These are phyloP conservation scores for Cryptosula pallasiana DNA, from an alignment of 2,888 invertebrate species.

Conservation along the genomic window DNA sequence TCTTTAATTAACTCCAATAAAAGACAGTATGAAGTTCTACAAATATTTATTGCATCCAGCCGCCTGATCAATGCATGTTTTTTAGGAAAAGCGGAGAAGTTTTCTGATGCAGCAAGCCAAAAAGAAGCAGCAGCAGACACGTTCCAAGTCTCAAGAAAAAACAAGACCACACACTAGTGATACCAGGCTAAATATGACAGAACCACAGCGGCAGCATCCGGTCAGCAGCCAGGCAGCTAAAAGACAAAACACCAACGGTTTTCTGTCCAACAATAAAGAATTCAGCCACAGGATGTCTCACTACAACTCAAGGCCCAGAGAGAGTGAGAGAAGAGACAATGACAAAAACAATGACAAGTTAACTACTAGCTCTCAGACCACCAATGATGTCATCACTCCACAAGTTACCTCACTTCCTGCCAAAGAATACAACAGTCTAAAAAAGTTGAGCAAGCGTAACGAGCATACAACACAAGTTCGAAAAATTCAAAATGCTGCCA, in stretches of 20 bases:
- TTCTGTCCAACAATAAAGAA: not conserved
- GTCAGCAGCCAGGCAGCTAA: too few species aligned
- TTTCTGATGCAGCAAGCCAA: not conserved
- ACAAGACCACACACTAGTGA: not conserved
- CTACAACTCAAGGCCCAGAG: not conserved
- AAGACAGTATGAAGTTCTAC: too few species aligned
- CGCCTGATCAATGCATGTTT: too few species aligned
- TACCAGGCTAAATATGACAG: too few species aligned
- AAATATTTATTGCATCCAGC: too few species aligned
- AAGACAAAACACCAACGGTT: not conserved
- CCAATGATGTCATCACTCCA: not conserved
- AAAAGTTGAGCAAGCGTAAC: slow-evolving; percentile 31
- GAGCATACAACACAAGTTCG: slow-evolving; percentile 39
- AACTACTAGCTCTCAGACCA: too few species aligned
- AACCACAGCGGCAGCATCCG: too few species aligned
- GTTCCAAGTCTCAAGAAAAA: not conserved
- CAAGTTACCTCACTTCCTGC: not conserved
- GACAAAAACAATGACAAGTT: not conserved
- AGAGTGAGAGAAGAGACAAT: not conserved
- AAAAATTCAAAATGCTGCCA: slow-evolving; percentile 38
- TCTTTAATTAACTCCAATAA: too few species aligned
- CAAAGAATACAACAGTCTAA: not conserved
- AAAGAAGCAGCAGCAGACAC: not conserved
- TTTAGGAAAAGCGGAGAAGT: not conserved
- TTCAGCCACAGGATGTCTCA: not conserved